Base-by-base conservation (phyloP, 2,888 invertebrate species). In the Autographa pulchrina region DNA sequence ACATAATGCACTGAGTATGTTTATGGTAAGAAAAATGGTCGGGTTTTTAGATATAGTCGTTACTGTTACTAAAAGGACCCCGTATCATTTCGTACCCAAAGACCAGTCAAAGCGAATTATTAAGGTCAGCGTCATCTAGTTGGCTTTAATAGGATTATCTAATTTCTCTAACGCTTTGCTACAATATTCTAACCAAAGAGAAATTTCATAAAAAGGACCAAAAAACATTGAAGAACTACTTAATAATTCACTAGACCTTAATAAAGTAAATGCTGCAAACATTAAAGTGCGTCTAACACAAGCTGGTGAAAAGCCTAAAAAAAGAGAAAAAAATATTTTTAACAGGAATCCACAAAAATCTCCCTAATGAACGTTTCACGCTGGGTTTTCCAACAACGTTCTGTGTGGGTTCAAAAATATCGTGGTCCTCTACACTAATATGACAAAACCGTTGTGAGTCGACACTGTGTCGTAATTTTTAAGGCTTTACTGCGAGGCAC, bases 401-500 rank as follows among this genome's bases (percentile, higher is more conserved):
- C 72, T 70, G 74, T 80, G 84, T 80, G 73, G 77, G 80, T 77
- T 74, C 16, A 78, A 81, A 83, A 75, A 81, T 76, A 75, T 79
- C 72, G 70, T 62, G 52, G 32, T 16, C 71, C 68, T 76, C 83
- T 86, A 84, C 75, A 77, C 75, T 83, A 83, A 88, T 89, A 88
- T 87, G 90, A 90, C 88, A 89, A 89, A 89, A 87, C 89, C 88
- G 80, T 70, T 52, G 82, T 77, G 84, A 74, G 84, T 77, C 83
- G 86, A 86, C 89, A 87, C 88, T 88, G 78, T 79, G 83, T 79
- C 78, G 89, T 89, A 86, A 92, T 93, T 94, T 94, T 94, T 93
- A 92, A 93, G 91, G 93, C 92, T 92, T 90, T 86, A 82, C 78
- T 76, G 87, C 75, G 78, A 77, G 83, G 85, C 89, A 89, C 92